Percentiles rank a stretch among this genome's conserved stretches.
phyloP scores from a whole-genome alignment of 2,113 vertebrate species.

The Galbula dea region DNA sequence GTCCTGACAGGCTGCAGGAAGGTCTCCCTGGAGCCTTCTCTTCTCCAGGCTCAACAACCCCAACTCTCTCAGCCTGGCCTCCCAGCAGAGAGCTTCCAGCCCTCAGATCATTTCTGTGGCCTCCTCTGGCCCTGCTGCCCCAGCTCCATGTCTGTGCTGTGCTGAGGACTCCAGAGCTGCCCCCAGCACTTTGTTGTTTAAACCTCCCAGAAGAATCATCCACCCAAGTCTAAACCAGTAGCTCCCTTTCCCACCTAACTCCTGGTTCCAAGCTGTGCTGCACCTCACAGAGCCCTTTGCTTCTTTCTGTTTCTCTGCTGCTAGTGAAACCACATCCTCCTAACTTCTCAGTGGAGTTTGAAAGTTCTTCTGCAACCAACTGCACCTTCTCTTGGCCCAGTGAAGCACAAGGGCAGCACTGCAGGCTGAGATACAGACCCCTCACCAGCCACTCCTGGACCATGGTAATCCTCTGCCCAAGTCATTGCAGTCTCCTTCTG shows the following conservation, averaged over 20 bases:
- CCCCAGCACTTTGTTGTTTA: not conserved
- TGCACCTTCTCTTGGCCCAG: conserved; percentile 45
- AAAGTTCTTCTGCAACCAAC: not conserved
- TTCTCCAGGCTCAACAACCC: no score
- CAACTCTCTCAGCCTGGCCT: no score
- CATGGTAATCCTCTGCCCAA: conserved; percentile 55
- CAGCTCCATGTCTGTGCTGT: no score
- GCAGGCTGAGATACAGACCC: conserved; percentile 58
- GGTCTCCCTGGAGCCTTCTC: no score
- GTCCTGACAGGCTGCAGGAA: no score
- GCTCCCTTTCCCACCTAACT: rapidly evolving
- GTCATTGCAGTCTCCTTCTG: no score
- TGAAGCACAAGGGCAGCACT: not conserved
- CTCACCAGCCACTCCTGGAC: conserved; percentile 30
- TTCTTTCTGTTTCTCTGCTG: not conserved
- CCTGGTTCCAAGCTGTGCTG: rapidly evolving
- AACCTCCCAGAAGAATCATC: not conserved
- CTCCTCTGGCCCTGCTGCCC: no score
- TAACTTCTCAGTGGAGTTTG: conserved; percentile 46
- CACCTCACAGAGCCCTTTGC: not conserved
- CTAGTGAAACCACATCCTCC: conserved; percentile 75
- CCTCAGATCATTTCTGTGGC: no score
- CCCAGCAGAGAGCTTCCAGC: no score
- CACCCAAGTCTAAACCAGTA: not conserved
- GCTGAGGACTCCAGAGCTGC: no score